Evolutionary conservation across 2,113 vertebrate genomes (phyloP), one percentile per base, ranked within the genome.

Genomic region (Micronycteris hirsuta): DNA sequence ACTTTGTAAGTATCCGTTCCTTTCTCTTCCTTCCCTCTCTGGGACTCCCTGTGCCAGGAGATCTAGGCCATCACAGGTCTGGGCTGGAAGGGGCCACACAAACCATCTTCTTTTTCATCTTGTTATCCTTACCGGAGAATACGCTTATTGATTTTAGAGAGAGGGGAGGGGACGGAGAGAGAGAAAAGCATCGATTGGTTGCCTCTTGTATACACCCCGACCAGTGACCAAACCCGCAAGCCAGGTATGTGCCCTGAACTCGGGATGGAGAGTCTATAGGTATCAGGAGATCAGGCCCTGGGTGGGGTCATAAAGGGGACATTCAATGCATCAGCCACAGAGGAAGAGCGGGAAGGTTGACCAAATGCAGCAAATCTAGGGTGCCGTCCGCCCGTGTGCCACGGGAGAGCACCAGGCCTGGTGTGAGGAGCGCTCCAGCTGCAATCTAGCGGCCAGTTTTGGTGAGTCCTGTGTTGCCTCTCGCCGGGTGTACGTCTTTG

Each of bases 351-450:
- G 41, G 71, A 9, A 52, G 43, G 56, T 24, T 80, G 63, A 38
- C 5, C 17, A 17, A 61, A 15, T 0, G 0, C 15, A 63, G 41
- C 76, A 76, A 38, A 52, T 52, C 41, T 52, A 63, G 58, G 73
- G 80, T 47, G 70, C 28, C 92, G 45, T 2, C 47, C 36, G 61
- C 26, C 47, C 0, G 5, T 10, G 78, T 10, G 19, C 33, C 7
- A 1, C 0, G 4, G 49, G 47, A 24, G 33, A 19, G 45, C 0
- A 0, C 73, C 0, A 15, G 74, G 49, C 65, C 26, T 45, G 31
- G 31, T 11, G 28, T 0, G 2, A 68, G 52, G 3, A 58, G 67
- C 38, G 7, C 26, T 36, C n/a, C 11, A 14, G 13, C 58, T 31
- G 33, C 31, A 2, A 36, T 33, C 61, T 8, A 15, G 28, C n/a